Evolutionary conservation across 1,140 invertebrate species (phyloP), one percentile per base, ranked within the genome.

Genomic region (Acarapis woodi): DNA sequence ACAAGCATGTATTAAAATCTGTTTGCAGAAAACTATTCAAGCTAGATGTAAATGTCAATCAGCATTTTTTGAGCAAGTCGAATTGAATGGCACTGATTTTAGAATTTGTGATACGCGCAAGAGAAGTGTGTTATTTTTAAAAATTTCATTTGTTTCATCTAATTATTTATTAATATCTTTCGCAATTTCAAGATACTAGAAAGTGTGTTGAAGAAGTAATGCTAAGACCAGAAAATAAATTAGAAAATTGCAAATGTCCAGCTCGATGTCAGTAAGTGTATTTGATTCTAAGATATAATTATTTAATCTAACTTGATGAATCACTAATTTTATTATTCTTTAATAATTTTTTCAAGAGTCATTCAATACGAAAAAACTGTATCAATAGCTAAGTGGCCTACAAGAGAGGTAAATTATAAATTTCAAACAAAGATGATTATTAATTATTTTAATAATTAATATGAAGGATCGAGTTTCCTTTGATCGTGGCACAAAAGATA

Each of bases 281-380:
- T 32, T 9, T 32, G 12, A 28, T 28, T 12, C 14, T 28, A 10
- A 28, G 26, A 28, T 12, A 28, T 2, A 28, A 14, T 14, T 28
- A 14, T 3, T 12, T 4, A 28, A 12, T 32, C 16, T 32, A 32
- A 32, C 18, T 32, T 32, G 6, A 12, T 10, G 9, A 32, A 32
- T 9, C 30, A 29, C 12, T 29, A 29, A 29, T 29, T 25, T 25
- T 25, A 25, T 25, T 25, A 25, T 25, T 8, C 6, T 25, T 25
- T 25, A 25, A 8, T 25, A 25, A 8, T 25, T 10, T 18, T 10
- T 9, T 37, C 2, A 12, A 37, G 36, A 18, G 43, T 44, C 10
- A 39, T 41, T 15, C 37, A 41, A n/a, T 44, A 44, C 25, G 43
- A 44, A 4, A 44, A 44, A 28, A 44, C 43, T 3, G 40, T 44